Evolutionary conservation across 2,888 invertebrate species (phyloP), one percentile per base, ranked within the genome.

Genomic region (Thalpophila matura): DNA sequence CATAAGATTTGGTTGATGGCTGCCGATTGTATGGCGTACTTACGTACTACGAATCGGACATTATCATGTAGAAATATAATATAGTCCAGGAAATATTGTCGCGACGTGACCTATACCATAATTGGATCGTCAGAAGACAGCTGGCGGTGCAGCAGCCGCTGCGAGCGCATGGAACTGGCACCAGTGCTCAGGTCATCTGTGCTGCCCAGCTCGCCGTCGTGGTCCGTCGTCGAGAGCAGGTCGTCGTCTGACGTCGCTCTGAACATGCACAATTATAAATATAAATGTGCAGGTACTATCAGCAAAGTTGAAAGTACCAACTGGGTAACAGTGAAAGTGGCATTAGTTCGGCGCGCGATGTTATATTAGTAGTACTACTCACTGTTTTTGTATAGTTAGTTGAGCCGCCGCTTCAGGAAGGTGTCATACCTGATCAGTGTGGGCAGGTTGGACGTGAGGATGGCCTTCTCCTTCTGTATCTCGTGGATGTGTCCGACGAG

Each of bases 221-320:
- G 96, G 90, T 97, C 97, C 22, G 97, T 97, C 37, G 88, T 96
- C 84, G 95, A 96, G 47, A 98, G 94, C 86, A 98, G 95, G 91
- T 98, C 98, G 89, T 98, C 98, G 89, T 98, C 98, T 0, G 98
- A 98, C 46, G 97, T 97, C 38, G 98, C 97, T 79, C 98, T 96
- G 85, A 27, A 2, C 29, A 22, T 22, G 31, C 3, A 46, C 35
- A 42, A 46, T 14, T 37, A n/a, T 35, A 22, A 14, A 38, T 37
- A 33, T n/a, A 10, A 43, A 9, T 18, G 2, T 31, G 2, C 16
- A 3, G 10, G 18, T 16, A 38, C n/a, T n/a, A n/a, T n/a, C n/a
- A n/a, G n/a, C n/a, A n/a, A n/a, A n/a, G n/a, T n/a, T n/a, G n/a
- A n/a, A n/a, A n/a, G n/a, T n/a, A n/a, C n/a, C n/a, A n/a, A n/a